Evolutionary conservation across 2,113 vertebrate species (phyloP), one percentile per base, ranked within the genome.

Genomic region (Syngnathus typhle): DNA sequence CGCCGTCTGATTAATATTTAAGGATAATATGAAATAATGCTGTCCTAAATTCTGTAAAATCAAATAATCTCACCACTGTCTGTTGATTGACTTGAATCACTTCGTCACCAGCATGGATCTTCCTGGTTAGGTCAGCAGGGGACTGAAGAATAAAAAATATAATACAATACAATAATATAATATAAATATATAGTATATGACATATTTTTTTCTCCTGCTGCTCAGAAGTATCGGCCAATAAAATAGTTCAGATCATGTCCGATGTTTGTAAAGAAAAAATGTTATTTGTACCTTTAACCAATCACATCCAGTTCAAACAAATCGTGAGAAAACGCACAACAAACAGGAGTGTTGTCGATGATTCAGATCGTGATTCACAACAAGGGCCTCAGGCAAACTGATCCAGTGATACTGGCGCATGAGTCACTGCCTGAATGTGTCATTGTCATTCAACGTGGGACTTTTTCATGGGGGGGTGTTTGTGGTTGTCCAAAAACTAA

Each of bases 21-120:
- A 32, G 27, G 27, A 32, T 32, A 32, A 16, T 27, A 13, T 4
- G 4, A 21, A 55, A 0, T 15, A n/a, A 32, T 32, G 27, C 47
- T n/a, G 32, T 12, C 4, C 13, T 44, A 27, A 16, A 55, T 15
- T 19, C 13, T 6, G 5, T 15, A 67, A 10, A 23, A 65, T 15
- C n/a, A 15, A 62, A 23, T 47, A 51, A 37, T 49, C 65, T 94
- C 75, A 98, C 97, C 93, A 99, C 95, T 10, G 97, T 99, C 75
- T 98, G 96, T 11, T 68, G 89, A 77, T 98, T 98, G 70, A 98
- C 97, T 77, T 98, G 97, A 72, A 99, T 96, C 83, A 98, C 97
- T 81, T 99, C 97, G 65, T 99, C 97, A 1, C 97, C 96, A 37
- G 95, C 96, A 1, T 99, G 97, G 83, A 99, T 98, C 89, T 95